Evolutionary conservation across 92 coral and sea anemone genomes (phyloP), one percentile per base, ranked within the genome.

Genomic region (Virgularia gustaviana): DNA sequence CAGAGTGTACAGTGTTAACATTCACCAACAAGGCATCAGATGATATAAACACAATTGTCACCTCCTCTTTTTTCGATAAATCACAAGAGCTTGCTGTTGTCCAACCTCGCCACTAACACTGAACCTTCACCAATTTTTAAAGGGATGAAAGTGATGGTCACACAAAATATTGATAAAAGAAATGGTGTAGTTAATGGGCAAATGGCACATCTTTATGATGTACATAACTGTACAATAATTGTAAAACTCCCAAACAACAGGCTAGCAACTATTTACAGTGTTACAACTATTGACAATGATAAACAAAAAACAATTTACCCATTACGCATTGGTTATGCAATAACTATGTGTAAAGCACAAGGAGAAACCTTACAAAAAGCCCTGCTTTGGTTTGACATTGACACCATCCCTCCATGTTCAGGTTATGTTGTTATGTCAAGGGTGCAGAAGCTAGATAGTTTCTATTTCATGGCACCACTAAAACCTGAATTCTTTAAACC

Each of bases 181-280:
- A 41, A 47, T 41, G 68, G 68, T 15, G 75, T 47, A 2, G 75
- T 68, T 9, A 68, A 68, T 28, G 75, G 75, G n/a, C 75, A 68
- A 28, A 42, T 7, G 7, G 75, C 75, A 29, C 16, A 12, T 6
- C 27, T 68, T 5, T 35, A 23, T 19, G 0, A 8, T 22, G 64
- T 68, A 45, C 28, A 68, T 27, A 42, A 49, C 33, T 19, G 20
- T 7, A 42, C 75, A 1, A 35, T 68, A 6, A 6, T 68, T 28
- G 27, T 68, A 22, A 10, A 49, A 43, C 28, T 68, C 11, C 70
- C 64, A 3, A 47, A 43, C n/a, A n/a, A 18, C 1, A 12, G 9
- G 20, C 6, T 68, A 6, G 75, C 47, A 1, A 13, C 9, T 49
- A 23, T 23, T 15, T 47, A 68, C 68, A 9, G 22, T 7, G 57